Percentiles rank a stretch among this genome's conserved stretches.
Evolutionary conservation across 2,888 invertebrate genomes (phyloP).

Genomic region (Homarus gammarus): DNA sequence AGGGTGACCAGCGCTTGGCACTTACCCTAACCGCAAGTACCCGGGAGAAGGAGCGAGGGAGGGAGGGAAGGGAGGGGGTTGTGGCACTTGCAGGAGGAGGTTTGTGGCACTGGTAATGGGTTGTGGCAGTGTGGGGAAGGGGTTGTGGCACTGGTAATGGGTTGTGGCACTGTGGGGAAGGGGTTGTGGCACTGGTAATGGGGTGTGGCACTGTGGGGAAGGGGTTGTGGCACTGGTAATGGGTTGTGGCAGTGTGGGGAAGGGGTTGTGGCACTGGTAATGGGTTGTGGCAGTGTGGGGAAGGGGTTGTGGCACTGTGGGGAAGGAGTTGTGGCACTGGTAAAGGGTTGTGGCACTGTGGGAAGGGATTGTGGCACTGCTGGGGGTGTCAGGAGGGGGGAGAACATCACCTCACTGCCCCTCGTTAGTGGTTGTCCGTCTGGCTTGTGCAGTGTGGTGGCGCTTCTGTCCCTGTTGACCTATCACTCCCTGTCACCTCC

Average conservation of each 20-base stretch:
- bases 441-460: background rate
- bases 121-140: too few species aligned
- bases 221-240: too few species aligned
- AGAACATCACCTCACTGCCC: background rate
- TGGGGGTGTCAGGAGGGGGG: background rate
- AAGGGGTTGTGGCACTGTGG: too few species aligned
- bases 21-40: constrained; percentile 24
- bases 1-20: constrained; percentile 30
- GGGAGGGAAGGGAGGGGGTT: background rate
- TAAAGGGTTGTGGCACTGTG: too few species aligned
- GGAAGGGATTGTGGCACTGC: background rate
- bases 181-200: too few species aligned
- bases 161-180: too few species aligned
- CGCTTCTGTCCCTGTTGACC: background rate
- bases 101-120: too few species aligned
- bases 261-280: background rate
- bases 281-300: too few species aligned
- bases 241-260: too few species aligned
- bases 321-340: too few species aligned
- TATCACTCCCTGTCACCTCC: background rate
- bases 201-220: too few species aligned
- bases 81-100: background rate
- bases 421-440: background rate
- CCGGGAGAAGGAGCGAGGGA: background rate
- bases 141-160: too few species aligned